Evolutionary conservation across 2,797 vertebrate species (phyloP).

Genomic region (Schizothorax lantsangensis): DNA sequence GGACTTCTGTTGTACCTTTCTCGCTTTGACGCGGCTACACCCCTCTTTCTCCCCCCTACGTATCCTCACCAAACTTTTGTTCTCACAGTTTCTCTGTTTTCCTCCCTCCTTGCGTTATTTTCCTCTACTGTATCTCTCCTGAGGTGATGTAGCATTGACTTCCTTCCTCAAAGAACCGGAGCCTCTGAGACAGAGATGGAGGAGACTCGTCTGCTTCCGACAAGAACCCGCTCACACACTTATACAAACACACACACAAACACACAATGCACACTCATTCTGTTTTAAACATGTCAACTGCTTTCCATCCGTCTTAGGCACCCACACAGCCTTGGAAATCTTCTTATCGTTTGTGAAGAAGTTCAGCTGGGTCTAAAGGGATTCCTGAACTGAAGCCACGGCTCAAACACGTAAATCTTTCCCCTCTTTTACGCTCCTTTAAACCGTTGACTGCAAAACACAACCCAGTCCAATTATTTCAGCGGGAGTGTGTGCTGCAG

Average conservation of each 20-base stretch:
- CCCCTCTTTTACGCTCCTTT: conserved; percentile 23
- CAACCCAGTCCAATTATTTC: conserved; percentile 49
- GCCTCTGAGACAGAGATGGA: conserved; percentile 49
- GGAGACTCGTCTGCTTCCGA: conserved; percentile 47
- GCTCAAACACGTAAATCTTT: conserved; percentile 48
- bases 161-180: conserved; percentile 43
- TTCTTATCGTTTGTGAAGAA: conserved; percentile 31
- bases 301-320: conserved; percentile 30
- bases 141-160: conserved; percentile 43
- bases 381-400: conserved; percentile 35
- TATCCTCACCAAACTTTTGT: neutral
- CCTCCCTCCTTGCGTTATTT: neutral
- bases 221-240: conserved; percentile 16
- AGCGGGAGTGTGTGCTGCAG: conserved; percentile 17
- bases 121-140: conserved; percentile 41
- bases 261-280: conserved; percentile 25
- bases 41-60: neutral
- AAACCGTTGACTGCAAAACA: conserved; percentile 19
- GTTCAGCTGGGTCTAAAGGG: conserved; percentile 45
- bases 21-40: neutral
- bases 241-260: conserved; percentile 14
- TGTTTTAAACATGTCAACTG: conserved; percentile 32
- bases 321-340: conserved; percentile 33
- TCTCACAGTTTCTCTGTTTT: conserved; percentile 9
- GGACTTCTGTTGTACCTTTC: conserved; percentile 34